A percentile compares a stretch with the other conserved stretches of the same genome.
phyloP scores from a whole-genome alignment of 2,888 invertebrate species.

The Torymus auratus region DNA sequence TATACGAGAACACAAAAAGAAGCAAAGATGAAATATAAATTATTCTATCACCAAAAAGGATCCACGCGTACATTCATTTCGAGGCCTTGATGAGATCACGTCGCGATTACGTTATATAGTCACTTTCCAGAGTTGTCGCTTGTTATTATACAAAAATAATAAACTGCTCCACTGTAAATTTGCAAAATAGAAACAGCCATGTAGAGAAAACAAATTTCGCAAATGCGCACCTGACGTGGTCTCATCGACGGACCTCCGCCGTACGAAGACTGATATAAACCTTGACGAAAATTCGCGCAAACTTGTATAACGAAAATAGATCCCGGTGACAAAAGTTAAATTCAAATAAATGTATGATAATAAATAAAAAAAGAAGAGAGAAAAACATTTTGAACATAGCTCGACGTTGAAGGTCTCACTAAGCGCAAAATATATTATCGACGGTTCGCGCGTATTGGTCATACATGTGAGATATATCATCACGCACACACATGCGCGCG shows the following conservation, averaged over 20 bases:
- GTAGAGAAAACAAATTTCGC: background rate
- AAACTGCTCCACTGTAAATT: conserved; percentile 40
- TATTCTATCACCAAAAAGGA: conserved; percentile 49
- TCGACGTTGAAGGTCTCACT: conserved; percentile 46
- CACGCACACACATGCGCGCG: background rate
- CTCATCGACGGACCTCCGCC: conserved; percentile 62
- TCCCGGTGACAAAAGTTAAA: conserved; percentile 56
- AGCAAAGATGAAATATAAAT: conserved; percentile 33
- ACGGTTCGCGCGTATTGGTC: background rate
- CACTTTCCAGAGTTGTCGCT: conserved; percentile 5
- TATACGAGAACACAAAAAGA: conserved; percentile 33
- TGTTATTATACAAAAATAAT: background rate
- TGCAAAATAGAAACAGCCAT: background rate
- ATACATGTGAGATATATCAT: background rate
- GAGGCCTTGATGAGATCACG: conserved; percentile 57
- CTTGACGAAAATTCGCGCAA: conserved; percentile 53
- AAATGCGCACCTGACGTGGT: conserved; percentile 52
- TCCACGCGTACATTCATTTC: conserved; percentile 50
- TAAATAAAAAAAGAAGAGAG: conserved; percentile 4
- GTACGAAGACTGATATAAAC: conserved; percentile 66
- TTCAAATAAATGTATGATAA: conserved; percentile 33
- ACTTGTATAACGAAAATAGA: conserved; percentile 31
- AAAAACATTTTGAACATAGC: background rate
- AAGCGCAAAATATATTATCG: too few relatives aligned
- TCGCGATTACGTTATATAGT: conserved; percentile 21